These are phyloP conservation scores for Alouatta palliata DNA, from an alignment of 2,113 vertebrate genomes.

Conservation along the genomic window DNA sequence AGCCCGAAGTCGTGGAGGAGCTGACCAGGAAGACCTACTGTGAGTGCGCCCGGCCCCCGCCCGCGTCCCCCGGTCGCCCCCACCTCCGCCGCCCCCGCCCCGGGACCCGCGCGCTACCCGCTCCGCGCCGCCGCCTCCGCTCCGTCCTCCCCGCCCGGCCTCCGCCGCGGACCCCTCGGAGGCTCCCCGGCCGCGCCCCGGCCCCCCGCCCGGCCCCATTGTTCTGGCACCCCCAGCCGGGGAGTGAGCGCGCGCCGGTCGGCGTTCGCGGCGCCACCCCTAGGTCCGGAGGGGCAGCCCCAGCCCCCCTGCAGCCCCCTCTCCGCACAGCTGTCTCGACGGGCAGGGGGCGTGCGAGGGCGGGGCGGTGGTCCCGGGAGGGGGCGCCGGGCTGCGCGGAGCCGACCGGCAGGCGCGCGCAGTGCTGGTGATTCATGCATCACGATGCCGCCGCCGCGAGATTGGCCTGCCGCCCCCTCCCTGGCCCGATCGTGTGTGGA, in stretches of 20 bases:
- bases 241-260: neutral
- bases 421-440: conserved; percentile 74
- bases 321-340: neutral
- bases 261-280: neutral
- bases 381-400: neutral
- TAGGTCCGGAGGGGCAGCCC: neutral
- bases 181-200: neutral
- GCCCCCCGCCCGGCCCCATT: conserved; percentile 64
- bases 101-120: neutral
- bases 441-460: conserved; percentile 49
- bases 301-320: neutral
- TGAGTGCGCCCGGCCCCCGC: conserved; percentile 84
- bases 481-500: conserved; percentile 22
- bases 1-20: conserved; percentile 95
- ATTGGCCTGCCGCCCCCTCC: conserved; percentile 60
- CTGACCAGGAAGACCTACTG: conserved; percentile 96
- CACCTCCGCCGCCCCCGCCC: neutral
- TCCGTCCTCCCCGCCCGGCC: neutral
- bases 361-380: conserved; percentile 5
- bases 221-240: conserved; percentile 36
- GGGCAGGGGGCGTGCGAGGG: neutral
- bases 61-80: neutral
- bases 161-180: neutral
- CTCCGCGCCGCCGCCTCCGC: neutral
- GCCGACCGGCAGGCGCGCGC: neutral